phyloP scores from a whole-genome alignment of 2,797 vertebrate species.

The Ctenosaura bakeri region DNA sequence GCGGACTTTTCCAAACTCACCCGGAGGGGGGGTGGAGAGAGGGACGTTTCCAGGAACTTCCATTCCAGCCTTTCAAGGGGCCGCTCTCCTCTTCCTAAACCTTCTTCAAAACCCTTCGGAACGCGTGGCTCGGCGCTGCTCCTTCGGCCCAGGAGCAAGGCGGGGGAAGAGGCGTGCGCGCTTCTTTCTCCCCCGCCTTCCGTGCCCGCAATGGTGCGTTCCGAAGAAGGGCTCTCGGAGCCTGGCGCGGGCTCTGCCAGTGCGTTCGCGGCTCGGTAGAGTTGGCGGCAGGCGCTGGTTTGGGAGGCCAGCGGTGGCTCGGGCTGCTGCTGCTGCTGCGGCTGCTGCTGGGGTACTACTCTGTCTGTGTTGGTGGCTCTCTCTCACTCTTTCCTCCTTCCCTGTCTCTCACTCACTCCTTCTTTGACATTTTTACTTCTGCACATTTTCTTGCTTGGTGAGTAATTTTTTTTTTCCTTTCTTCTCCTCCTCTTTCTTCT shows the following conservation, averaged over 20 bases:
- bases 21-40: background rate
- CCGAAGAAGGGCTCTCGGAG: conserved; percentile 69
- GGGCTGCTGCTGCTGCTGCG: conserved; percentile 33
- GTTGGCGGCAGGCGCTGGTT: conserved; percentile 23
- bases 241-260: conserved; percentile 65
- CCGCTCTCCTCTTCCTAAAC: too few species aligned
- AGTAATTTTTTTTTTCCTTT: conserved; percentile 47
- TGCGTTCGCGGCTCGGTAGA: conserved; percentile 66
- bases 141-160: background rate
- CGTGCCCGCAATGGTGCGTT: conserved; percentile 68
- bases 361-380: conserved; percentile 13
- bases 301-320: conserved; percentile 37
- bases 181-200: background rate
- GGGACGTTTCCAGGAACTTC: background rate
- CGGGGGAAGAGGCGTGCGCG: background rate
- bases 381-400: conserved; percentile 48
- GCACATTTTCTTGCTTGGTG: conserved; percentile 52
- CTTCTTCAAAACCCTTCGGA: fast-evolving
- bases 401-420: conserved; percentile 41
- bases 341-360: conserved; percentile 11
- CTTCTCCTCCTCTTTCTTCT: conserved; percentile 1
- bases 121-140: fast-evolving
- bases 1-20: conserved; percentile 65
- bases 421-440: conserved; percentile 73
- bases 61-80: too few species aligned